Percentiles rank a stretch among this genome's conserved stretches.
phyloP scores from a whole-genome alignment of 2,113 vertebrate species.

The Zosterops borbonicus region DNA sequence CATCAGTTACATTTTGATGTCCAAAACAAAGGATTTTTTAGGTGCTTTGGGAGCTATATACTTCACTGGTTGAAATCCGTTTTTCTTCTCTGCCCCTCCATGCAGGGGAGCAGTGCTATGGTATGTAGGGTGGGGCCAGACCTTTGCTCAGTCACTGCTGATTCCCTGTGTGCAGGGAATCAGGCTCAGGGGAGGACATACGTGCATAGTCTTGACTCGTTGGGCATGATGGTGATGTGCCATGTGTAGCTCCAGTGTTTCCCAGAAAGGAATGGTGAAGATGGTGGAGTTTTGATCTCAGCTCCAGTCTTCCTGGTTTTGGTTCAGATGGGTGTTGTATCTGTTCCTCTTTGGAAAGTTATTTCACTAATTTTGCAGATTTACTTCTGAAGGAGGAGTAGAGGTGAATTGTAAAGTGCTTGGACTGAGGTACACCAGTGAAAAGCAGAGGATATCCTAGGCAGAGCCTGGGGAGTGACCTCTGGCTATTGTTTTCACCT shows the following conservation, averaged over 20 bases:
- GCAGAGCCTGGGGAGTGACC: not conserved
- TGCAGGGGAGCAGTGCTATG: fast-evolving
- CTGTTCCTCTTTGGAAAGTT: not conserved
- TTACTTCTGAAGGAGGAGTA: not conserved
- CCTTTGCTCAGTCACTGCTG: not conserved
- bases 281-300: not conserved
- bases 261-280: not conserved
- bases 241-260: not conserved
- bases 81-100: not conserved
- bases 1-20: not conserved
- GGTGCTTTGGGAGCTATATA: not conserved
- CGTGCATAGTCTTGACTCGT: not conserved
- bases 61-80: not conserved
- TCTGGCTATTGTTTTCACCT: not conserved
- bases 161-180: not conserved
- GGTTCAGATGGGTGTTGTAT: not conserved
- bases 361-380: fast-evolving
- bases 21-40: not conserved
- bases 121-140: not conserved
- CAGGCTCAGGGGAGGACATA: not conserved
- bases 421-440: not conserved
- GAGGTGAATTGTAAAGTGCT: not conserved
- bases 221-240: not conserved
- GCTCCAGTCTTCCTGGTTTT: not conserved
- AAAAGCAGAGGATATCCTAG: not conserved